These are phyloP conservation scores for Philypnodon macrostomus DNA, from an alignment of 2,797 vertebrate genomes.

Conservation along the genomic window DNA sequence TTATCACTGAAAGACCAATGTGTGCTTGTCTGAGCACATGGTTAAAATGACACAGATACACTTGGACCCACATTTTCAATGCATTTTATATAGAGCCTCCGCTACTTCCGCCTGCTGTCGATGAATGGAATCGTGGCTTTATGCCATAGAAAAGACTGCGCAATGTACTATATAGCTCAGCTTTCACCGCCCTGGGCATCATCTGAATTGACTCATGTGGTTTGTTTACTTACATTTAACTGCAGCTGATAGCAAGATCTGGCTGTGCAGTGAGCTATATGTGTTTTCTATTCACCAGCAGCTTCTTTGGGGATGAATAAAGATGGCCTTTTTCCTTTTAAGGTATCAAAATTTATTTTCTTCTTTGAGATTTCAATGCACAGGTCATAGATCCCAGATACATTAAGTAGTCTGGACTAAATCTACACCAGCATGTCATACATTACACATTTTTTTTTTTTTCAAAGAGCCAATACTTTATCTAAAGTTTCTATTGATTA, in stretches of 20 bases:
- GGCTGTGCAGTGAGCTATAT: slow-evolving; percentile 8
- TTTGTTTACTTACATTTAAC: slow-evolving; percentile 47
- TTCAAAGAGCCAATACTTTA: too few species aligned
- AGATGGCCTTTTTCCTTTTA: slow-evolving; percentile 14
- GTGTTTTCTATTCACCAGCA: slow-evolving; percentile 6
- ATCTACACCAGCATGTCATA: too few species aligned
- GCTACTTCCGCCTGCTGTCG: slow-evolving; percentile 22
- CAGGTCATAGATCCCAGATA: background rate
- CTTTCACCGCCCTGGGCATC: slow-evolving; percentile 28
- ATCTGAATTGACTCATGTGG: slow-evolving; percentile 43
- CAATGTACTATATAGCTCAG: slow-evolving; percentile 34
- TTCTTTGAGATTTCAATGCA: slow-evolving; percentile 4
- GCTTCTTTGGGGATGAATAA: slow-evolving; percentile 6
- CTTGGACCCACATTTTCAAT: slow-evolving; percentile 23
- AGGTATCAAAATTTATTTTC: background rate
- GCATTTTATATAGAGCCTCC: slow-evolving; percentile 18
- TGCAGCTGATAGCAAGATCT: slow-evolving; percentile 29
- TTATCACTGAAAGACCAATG: slow-evolving; percentile 27
- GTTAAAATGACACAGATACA: slow-evolving; percentile 7
- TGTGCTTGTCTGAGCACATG: slow-evolving; percentile 16
- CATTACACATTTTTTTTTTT: too few species aligned
- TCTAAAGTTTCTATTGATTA: too few species aligned
- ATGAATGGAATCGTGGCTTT: slow-evolving; percentile 28
- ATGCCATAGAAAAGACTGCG: slow-evolving; percentile 32
- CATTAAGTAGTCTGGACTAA: background rate